Conservation (phyloP, 2,888 invertebrate species). For the Latrodectus elegans region DNA sequence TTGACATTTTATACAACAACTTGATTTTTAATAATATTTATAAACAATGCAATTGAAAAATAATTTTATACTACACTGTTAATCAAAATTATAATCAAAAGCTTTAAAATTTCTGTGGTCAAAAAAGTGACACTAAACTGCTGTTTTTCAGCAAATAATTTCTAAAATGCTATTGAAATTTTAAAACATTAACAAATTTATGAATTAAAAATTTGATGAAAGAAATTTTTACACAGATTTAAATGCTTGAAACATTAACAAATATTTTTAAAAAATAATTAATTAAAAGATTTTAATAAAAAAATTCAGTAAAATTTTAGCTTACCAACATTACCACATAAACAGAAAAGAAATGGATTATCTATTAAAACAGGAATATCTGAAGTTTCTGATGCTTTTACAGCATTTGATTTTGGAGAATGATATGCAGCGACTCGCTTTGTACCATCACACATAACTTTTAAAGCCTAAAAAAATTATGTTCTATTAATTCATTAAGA, state of each 20-base stretch:
- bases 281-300: background rate
- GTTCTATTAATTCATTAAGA: background rate
- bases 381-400: background rate
- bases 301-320: background rate
- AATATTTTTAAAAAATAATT: background rate
- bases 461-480: background rate
- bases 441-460: background rate
- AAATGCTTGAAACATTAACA: background rate
- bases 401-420: background rate
- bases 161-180: too few relatives aligned
- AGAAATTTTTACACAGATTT: too few relatives aligned
- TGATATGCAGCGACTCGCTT: background rate
- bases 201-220: too few relatives aligned
- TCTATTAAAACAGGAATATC: conserved; percentile 11
- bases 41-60: too few relatives aligned
- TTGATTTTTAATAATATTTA: too few relatives aligned
- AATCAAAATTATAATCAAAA: too few relatives aligned
- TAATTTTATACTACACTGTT: too few relatives aligned
- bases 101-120: too few relatives aligned
- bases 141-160: too few relatives aligned
- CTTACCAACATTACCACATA: conserved; percentile 28
- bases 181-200: too few relatives aligned
- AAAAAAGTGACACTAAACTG: too few relatives aligned
- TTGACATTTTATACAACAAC: too few relatives aligned
- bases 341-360: conserved; percentile 15